phyloP scores from a whole-genome alignment of 2,113 vertebrate species.

The Centropus unirufus region DNA sequence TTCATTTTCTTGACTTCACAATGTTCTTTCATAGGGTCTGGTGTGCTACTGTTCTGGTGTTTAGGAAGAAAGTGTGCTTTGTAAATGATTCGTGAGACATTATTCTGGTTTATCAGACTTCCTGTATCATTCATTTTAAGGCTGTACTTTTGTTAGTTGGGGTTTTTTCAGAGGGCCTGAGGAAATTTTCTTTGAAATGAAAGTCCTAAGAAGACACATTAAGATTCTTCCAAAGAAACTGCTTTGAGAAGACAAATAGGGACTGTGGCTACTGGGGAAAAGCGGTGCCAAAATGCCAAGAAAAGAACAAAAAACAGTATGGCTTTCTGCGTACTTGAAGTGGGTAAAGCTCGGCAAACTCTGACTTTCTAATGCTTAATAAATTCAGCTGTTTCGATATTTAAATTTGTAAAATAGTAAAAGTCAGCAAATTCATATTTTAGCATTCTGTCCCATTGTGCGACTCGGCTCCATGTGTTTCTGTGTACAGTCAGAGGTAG shows the following conservation, averaged over 20 bases:
- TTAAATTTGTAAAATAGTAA: not conserved
- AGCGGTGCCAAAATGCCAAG: not conserved
- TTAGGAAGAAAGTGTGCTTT: not conserved
- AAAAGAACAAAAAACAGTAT: not conserved
- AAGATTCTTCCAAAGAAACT: not conserved
- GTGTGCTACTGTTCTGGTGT: not conserved
- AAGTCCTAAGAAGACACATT: not conserved
- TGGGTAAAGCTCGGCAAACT: not conserved
- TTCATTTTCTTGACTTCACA: not conserved
- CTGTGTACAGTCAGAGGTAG: not conserved
- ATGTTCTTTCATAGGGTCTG: not conserved
- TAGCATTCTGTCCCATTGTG: not conserved
- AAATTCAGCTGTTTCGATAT: not conserved
- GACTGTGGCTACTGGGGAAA: not conserved
- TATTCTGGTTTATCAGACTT: not conserved
- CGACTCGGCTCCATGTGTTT: not conserved
- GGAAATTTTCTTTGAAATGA: not conserved
- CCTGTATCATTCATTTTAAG: not conserved
- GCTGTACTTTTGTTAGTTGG: not conserved
- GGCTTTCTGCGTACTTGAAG: not conserved
- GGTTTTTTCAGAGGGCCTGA: not conserved
- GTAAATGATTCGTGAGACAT: not conserved
- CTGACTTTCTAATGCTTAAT: not conserved
- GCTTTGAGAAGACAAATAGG: not conserved
- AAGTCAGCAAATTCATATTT: not conserved